A percentile compares a stretch with the other conserved stretches of the same genome.
Conservation (phyloP, 2,888 invertebrate genomes). For the Philereme vetulata region DNA sequence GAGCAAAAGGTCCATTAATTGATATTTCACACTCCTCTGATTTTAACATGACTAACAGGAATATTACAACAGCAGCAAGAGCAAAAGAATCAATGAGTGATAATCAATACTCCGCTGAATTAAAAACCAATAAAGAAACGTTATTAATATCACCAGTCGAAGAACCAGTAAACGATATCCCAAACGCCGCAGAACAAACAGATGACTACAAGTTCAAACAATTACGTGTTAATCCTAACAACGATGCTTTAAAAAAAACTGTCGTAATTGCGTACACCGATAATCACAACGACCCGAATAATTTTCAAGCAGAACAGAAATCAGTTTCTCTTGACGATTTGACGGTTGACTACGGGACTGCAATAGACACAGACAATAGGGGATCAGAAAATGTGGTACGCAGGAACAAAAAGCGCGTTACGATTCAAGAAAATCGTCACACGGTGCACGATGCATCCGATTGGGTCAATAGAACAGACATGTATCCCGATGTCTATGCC, state of each 20-base stretch:
- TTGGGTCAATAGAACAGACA: conserved; percentile 77
- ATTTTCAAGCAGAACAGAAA: conserved; percentile 20
- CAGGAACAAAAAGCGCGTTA: conserved; percentile 49
- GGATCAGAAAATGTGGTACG: conserved; percentile 44
- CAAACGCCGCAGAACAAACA: conserved; percentile 54
- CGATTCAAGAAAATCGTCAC: conserved; percentile 61
- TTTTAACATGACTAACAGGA: conserved; percentile 10
- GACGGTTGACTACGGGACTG: conserved; percentile 28
- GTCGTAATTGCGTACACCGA: conserved; percentile 33
- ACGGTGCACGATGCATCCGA: conserved; percentile 68
- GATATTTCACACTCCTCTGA: conserved; percentile 33
- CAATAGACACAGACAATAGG: conserved; percentile 37
- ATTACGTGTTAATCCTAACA: conserved; percentile 45
- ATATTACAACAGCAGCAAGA: neutral
- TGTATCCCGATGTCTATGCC: conserved; percentile 89
- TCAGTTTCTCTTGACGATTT: conserved; percentile 31
- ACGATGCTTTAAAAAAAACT: conserved; percentile 29
- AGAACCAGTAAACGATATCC: conserved; percentile 32
- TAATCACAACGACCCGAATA: conserved; percentile 19
- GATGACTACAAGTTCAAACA: conserved; percentile 72
- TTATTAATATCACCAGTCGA: conserved; percentile 2
- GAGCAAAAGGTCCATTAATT: neutral
- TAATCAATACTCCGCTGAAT: neutral
- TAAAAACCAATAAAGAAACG: conserved; percentile 11
- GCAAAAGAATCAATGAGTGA: neutral